phyloP scores from a whole-genome alignment of 2,888 invertebrate genomes.

The Petrophora chlorosata region DNA sequence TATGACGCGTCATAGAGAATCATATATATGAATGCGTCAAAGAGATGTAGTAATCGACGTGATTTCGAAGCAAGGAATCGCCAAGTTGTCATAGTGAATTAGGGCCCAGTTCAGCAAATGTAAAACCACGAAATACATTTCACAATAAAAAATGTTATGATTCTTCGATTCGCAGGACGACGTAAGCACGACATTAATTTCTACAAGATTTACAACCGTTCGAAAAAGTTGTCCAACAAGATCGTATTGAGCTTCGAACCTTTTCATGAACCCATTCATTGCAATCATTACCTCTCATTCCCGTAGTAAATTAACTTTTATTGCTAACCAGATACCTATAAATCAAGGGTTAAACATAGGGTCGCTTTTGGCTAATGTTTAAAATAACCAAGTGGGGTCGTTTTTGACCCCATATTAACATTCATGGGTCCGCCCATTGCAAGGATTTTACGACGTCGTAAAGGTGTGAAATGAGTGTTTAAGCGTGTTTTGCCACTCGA shows the following conservation, averaged over 20 bases:
- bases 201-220: slow-evolving; percentile 12
- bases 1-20: too few species aligned
- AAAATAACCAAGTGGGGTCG: slow-evolving; percentile 38
- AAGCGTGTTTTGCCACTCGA: slow-evolving; percentile 26
- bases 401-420: slow-evolving; percentile 46
- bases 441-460: slow-evolving; percentile 47
- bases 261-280: slow-evolving; percentile 26
- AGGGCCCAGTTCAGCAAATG: too few species aligned
- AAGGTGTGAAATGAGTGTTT: slow-evolving; percentile 56
- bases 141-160: too few species aligned
- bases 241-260: background rate
- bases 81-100: too few species aligned
- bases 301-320: slow-evolving; percentile 57
- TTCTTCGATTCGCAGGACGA: background rate
- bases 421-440: slow-evolving; percentile 44
- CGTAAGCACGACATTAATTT: slow-evolving; percentile 6
- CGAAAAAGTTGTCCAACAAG: slow-evolving; percentile 13
- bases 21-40: too few species aligned
- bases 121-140: too few species aligned
- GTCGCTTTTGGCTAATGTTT: slow-evolving; percentile 41
- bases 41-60: too few species aligned
- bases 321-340: slow-evolving; percentile 47
- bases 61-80: too few species aligned
- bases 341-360: slow-evolving; percentile 46
- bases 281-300: slow-evolving; percentile 52